Evolutionary conservation across 2,113 vertebrate genomes (phyloP).

Genomic region (Picathartes gymnocephalus): DNA sequence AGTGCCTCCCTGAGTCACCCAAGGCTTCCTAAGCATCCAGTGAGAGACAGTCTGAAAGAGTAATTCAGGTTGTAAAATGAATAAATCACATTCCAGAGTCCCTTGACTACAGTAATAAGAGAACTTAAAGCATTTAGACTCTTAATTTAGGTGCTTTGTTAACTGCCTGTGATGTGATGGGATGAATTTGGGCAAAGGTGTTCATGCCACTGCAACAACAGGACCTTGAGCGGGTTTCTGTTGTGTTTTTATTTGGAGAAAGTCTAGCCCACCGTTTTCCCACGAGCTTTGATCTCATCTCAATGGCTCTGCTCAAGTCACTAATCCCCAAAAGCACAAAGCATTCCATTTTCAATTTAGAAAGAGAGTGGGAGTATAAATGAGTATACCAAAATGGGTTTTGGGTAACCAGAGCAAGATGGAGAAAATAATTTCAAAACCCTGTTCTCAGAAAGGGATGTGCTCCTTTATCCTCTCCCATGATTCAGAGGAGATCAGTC

Average conservation of each 20-base stretch:
- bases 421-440: background rate
- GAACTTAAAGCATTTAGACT: background rate
- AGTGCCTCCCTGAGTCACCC: background rate
- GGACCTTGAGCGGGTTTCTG: background rate
- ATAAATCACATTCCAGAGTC: background rate
- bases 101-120: background rate
- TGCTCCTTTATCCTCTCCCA: background rate
- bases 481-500: background rate
- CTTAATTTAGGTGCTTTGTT: background rate
- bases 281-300: constrained; percentile 1
- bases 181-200: background rate
- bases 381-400: background rate
- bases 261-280: constrained; percentile 7
- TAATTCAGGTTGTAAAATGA: background rate
- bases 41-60: background rate
- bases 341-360: background rate
- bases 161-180: background rate
- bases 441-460: background rate
- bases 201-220: background rate
- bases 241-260: background rate
- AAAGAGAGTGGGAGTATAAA: background rate
- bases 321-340: constrained; percentile 9
- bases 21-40: background rate
- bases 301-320: background rate
- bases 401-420: background rate